phyloP scores from a whole-genome alignment of 1,140 invertebrate species.

The Papilio glaucus region DNA sequence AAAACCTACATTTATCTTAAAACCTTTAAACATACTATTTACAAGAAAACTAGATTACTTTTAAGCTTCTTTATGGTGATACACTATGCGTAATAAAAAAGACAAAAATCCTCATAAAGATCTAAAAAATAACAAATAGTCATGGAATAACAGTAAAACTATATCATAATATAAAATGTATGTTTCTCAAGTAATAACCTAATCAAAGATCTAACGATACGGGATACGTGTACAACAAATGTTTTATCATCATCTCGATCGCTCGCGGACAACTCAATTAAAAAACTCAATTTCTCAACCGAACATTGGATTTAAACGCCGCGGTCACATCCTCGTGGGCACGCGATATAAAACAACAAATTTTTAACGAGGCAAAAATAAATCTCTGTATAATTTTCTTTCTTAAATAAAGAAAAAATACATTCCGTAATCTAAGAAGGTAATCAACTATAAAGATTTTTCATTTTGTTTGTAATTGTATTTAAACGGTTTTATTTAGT shows the following conservation, averaged over 20 bases:
- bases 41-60: too few relatives aligned
- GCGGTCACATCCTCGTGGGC: neutral
- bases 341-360: conserved; percentile 5
- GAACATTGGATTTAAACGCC: conserved; percentile 16
- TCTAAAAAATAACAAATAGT: too few relatives aligned
- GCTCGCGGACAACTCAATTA: conserved; percentile 23
- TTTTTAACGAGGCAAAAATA: conserved; percentile 21
- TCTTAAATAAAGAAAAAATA: neutral
- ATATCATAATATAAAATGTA: neutral
- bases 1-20: too few relatives aligned
- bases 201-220: neutral
- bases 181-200: neutral
- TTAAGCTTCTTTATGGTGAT: too few relatives aligned
- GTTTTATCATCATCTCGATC: conserved; percentile 19
- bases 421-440: too few relatives aligned
- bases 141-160: too few relatives aligned
- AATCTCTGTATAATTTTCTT: neutral
- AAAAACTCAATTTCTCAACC: conserved; percentile 22
- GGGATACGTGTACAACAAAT: neutral
- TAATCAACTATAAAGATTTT: too few relatives aligned
- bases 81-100: too few relatives aligned
- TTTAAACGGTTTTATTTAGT: too few relatives aligned
- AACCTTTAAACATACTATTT: too few relatives aligned
- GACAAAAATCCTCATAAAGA: too few relatives aligned
- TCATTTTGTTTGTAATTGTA: too few relatives aligned